phyloP scores from a whole-genome alignment of 2,113 vertebrate species.

The Aix galericulata region DNA sequence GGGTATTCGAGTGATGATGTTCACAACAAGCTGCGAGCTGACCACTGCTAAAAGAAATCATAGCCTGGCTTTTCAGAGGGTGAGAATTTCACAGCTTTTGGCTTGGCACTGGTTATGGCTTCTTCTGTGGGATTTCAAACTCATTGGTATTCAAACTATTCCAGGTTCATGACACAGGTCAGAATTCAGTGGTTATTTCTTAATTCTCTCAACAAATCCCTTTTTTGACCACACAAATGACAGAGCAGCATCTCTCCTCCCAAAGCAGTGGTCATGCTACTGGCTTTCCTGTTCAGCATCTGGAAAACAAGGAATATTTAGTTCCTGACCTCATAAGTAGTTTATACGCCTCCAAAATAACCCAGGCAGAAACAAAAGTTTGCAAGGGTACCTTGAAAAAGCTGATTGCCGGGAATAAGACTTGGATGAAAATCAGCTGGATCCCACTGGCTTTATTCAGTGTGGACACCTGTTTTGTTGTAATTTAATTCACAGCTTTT shows the following conservation, averaged over 20 bases:
- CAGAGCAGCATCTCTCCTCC: not conserved
- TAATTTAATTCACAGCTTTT: not conserved
- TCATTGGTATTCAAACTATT: not conserved
- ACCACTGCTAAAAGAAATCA: not conserved
- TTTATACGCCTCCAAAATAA: not conserved
- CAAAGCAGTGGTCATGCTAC: fast-evolving
- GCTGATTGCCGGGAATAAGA: not conserved
- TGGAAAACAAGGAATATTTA: not conserved
- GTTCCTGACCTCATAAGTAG: fast-evolving
- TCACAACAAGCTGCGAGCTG: not conserved
- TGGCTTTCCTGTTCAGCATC: not conserved
- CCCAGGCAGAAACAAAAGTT: fast-evolving
- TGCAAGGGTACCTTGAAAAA: not conserved
- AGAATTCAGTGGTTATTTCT: not conserved
- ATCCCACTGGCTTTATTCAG: not conserved
- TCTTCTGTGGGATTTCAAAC: not conserved
- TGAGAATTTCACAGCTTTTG: not conserved
- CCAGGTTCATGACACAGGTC: not conserved
- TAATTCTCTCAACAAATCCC: not conserved
- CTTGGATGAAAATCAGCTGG: not conserved
- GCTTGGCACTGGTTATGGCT: fast-evolving
- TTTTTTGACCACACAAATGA: not conserved
- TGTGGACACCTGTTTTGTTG: not conserved
- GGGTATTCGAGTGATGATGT: not conserved
- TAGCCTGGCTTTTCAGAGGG: not conserved